Base-by-base conservation (phyloP, 1,140 invertebrate genomes). In the Sinonovacula constricta region DNA sequence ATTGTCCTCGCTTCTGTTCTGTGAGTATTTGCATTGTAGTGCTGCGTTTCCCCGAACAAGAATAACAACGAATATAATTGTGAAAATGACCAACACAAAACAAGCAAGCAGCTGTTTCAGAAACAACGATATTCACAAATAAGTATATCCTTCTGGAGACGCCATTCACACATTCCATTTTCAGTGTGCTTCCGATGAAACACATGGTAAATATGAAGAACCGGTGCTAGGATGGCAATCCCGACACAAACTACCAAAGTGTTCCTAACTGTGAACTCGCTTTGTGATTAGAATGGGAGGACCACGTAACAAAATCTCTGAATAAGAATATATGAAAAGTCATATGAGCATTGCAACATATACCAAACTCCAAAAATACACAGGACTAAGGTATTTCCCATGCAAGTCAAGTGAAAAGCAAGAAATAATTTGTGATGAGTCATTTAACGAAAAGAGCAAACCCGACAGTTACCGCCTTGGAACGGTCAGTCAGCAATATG, bases 141-240 rank as follows among this genome's bases (percentile, higher is more conserved):
- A 66, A 0, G n/a, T 30, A 59, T 54, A 76, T 26, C 4, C 34
- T n/a, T 33, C 26, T 24, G 53, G 60, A 18, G 34, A 33, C 2
- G 51, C 28, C n/a, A 49, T 18, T 7, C 10, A 14, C 2, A 77
- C 1, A 1, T 45, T 22, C 74, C 74, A 77, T 51, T 34, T 22
- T 34, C 74, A 77, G 2, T 49, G 7, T 1, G n/a, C 74, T 56
- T 5, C 22, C 0, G 12, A 0, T 7, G 18, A 56, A 39, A 5
- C 12, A 67, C 1, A 59, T 76, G 74, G 45, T 76, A 67, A 5
- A 60, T 26, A 59, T 77, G 63, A n/a, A 77, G n/a, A 0, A 68
- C 0, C 1, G 66, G 66, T 7, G 74, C 39, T 2, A 60, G 10
- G 7, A 68, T 1, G 31, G 24, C 45, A 7, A 77, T 77, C 10